A percentile compares a stretch with the other conserved stretches of the same genome.
phyloP scores from a whole-genome alignment of 2,113 vertebrate species.

The Setophaga kirtlandii region DNA sequence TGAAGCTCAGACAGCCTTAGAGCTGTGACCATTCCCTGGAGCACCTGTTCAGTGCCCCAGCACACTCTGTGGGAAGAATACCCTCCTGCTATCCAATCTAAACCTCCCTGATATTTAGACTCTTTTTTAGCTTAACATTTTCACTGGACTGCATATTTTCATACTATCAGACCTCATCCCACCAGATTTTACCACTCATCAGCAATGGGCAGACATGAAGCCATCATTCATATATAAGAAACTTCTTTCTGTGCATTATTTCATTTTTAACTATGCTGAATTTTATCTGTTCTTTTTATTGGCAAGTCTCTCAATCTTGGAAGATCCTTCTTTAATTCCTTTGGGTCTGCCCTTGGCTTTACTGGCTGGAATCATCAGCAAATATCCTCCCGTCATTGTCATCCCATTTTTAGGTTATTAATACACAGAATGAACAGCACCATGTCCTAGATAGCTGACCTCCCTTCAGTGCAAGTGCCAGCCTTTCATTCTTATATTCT shows the following conservation, averaged over 20 bases:
- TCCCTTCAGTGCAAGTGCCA: background rate
- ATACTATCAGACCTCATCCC: background rate
- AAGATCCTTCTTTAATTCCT: background rate
- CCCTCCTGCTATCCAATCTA: background rate
- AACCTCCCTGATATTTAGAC: background rate
- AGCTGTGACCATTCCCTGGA: background rate
- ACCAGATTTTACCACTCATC: background rate
- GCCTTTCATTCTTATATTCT: background rate
- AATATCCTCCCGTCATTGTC: background rate
- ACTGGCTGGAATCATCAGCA: background rate
- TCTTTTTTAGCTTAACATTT: background rate
- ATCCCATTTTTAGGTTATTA: background rate
- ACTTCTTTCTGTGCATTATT: background rate
- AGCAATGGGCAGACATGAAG: background rate
- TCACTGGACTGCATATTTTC: background rate
- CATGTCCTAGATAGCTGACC: background rate
- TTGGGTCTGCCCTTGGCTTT: background rate
- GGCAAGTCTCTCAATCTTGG: background rate
- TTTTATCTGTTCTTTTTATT: background rate
- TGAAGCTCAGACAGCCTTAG: background rate
- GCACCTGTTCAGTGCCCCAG: rapidly evolving
- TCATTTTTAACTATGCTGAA: background rate
- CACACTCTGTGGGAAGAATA: background rate
- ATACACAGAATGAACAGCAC: background rate
- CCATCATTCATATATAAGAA: background rate